Evolutionary conservation across 2,113 vertebrate species (phyloP).

Genomic region (Eurypyga helias): DNA sequence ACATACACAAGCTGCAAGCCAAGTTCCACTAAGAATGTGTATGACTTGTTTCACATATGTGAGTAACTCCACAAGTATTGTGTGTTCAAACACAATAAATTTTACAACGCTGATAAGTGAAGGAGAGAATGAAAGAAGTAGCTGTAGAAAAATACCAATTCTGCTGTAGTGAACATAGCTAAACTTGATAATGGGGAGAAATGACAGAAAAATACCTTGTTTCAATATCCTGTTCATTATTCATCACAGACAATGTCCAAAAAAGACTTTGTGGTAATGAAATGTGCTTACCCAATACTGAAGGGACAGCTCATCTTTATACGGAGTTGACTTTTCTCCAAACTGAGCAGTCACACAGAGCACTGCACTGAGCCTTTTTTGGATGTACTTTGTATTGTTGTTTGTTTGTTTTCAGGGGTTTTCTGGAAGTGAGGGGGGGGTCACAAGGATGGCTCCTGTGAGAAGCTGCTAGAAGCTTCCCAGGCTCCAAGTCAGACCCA

Average conservation of each 20-base stretch:
- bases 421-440: too few relatives aligned
- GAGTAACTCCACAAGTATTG: background rate
- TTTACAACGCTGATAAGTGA: background rate
- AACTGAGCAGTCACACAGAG: background rate
- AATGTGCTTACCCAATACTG: background rate
- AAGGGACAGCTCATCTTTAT: background rate
- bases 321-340: background rate
- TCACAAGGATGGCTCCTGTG: too few relatives aligned
- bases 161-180: background rate
- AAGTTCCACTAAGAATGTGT: background rate
- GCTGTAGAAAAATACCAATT: background rate
- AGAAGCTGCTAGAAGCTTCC: too few relatives aligned
- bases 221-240: constrained; percentile 54
- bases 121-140: background rate
- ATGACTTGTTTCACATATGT: background rate
- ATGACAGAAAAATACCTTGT: constrained; percentile 18
- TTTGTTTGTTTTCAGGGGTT: too few relatives aligned
- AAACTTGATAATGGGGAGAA: constrained; percentile 34
- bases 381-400: background rate
- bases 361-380: background rate
- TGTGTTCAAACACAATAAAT: background rate
- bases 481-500: too few relatives aligned
- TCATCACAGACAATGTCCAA: constrained; percentile 36
- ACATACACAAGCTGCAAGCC: background rate
- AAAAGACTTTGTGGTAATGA: constrained; percentile 18